Evolutionary conservation across 2,113 vertebrate species (phyloP).

Genomic region (Scytalopus superciliaris): DNA sequence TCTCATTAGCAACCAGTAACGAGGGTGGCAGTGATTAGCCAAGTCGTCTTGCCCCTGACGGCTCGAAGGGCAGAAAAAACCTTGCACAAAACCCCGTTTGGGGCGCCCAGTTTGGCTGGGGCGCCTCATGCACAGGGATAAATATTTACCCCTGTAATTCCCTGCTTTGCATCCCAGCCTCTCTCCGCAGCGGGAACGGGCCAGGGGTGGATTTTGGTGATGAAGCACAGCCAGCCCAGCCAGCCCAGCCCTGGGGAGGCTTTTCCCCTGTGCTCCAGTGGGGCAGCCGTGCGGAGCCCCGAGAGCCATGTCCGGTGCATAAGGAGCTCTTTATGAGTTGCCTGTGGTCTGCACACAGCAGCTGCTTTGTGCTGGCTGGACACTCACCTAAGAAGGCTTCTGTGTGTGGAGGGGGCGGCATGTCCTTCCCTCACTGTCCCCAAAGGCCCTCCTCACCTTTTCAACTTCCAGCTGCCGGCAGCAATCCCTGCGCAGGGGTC

Average conservation of each 20-base stretch:
- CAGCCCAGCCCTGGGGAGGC: background rate
- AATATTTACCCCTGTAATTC: background rate
- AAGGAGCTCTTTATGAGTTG: slow-evolving; percentile 23
- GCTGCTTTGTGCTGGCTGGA: background rate
- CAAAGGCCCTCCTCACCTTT: background rate
- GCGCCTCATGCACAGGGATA: rapidly evolving
- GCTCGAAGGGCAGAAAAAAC: background rate
- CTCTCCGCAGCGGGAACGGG: rapidly evolving
- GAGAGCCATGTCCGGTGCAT: rapidly evolving
- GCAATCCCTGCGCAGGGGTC: rapidly evolving
- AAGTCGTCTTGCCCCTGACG: too few relatives aligned
- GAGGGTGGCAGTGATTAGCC: background rate
- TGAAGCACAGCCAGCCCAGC: background rate
- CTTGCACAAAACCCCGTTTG: background rate
- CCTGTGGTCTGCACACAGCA: background rate
- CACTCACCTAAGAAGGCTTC: background rate
- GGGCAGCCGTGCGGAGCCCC: rapidly evolving
- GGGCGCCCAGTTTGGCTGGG: background rate
- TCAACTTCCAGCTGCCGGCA: background rate
- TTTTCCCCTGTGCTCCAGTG: background rate
- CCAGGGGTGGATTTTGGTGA: background rate
- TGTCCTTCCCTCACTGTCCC: background rate
- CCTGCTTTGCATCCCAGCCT: background rate
- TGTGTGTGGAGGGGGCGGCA: rapidly evolving
- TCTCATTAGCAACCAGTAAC: rapidly evolving